Conservation (phyloP, 1,140 invertebrate species). For the Cyrtorhinus lividipennis region DNA sequence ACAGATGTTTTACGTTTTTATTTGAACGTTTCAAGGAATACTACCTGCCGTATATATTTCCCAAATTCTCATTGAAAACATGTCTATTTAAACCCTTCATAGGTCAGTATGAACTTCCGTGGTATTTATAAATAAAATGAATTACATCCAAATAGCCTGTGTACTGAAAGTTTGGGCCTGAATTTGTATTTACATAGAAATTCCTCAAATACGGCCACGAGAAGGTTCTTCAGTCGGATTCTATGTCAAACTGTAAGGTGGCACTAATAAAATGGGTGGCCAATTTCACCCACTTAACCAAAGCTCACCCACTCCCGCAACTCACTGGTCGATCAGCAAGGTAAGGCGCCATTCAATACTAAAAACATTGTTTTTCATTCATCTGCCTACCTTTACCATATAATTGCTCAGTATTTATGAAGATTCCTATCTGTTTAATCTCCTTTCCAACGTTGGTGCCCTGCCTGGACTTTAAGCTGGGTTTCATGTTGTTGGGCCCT, state of each 20-base stretch:
- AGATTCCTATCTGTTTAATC: too few species aligned
- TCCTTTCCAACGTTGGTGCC: too few species aligned
- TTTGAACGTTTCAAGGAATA: constrained; percentile 83
- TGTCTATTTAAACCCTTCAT: constrained; percentile 77
- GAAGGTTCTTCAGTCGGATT: constrained; percentile 25
- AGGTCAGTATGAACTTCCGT: constrained; percentile 44
- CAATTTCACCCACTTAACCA: constrained; percentile 61
- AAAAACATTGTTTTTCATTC: too few species aligned
- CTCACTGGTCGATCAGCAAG: constrained; percentile 23
- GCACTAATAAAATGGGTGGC: constrained; percentile 79
- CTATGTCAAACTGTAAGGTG: constrained; percentile 58
- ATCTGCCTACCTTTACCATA: too few species aligned
- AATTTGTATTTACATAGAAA: constrained; percentile 24
- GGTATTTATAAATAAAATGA: too few species aligned
- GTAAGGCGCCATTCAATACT: too few species aligned
- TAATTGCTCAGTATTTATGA: too few species aligned
- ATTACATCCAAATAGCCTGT: too few species aligned
- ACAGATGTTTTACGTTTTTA: constrained; percentile 76
- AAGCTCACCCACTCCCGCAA: constrained; percentile 31
- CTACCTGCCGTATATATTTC: constrained; percentile 82
- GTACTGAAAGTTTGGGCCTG: neutral
- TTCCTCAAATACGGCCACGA: constrained; percentile 26
- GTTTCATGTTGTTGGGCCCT: too few species aligned
- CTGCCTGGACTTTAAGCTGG: too few species aligned
- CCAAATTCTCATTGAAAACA: constrained; percentile 66